These are phyloP conservation scores for Leucopsar rothschildi DNA, from an alignment of 2,113 vertebrate species.

Conservation along the genomic window DNA sequence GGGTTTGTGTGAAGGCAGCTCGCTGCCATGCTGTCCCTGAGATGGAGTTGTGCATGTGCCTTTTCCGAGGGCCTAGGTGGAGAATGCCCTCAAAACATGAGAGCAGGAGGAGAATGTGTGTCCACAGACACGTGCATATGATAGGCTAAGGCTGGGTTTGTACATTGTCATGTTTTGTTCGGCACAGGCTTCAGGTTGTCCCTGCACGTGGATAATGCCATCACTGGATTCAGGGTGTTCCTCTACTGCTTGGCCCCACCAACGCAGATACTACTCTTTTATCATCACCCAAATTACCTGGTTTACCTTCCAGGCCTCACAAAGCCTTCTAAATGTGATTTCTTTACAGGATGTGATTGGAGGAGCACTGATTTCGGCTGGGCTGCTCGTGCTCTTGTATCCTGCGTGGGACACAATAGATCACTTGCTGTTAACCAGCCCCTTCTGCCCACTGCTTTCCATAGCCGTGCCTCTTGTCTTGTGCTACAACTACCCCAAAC, in stretches of 20 bases:
- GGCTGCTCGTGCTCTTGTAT: conserved; percentile 76
- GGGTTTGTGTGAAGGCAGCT: neutral
- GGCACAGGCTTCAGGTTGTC: neutral
- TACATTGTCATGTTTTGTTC: accelerated
- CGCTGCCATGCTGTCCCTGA: neutral
- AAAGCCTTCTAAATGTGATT: neutral
- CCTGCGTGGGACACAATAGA: conserved; percentile 86
- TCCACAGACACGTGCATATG: neutral
- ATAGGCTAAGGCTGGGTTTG: accelerated
- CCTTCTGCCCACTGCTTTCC: conserved; percentile 76
- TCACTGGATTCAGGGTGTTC: neutral
- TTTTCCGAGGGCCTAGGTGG: accelerated
- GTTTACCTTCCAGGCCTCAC: neutral
- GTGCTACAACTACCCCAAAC: conserved; percentile 86
- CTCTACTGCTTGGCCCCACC: neutral
- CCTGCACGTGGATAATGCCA: accelerated
- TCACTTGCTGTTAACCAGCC: conserved; percentile 78
- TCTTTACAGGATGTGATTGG: conserved; percentile 87
- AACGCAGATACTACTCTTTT: neutral
- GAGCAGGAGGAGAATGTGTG: neutral
- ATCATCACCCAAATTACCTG: neutral
- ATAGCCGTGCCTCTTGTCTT: conserved; percentile 78
- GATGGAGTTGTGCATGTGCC: neutral
- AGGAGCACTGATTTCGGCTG: conserved; percentile 77
- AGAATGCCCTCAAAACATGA: neutral